Evolutionary conservation across 2,797 vertebrate species (phyloP).

Genomic region (Squalus acanthias): DNA sequence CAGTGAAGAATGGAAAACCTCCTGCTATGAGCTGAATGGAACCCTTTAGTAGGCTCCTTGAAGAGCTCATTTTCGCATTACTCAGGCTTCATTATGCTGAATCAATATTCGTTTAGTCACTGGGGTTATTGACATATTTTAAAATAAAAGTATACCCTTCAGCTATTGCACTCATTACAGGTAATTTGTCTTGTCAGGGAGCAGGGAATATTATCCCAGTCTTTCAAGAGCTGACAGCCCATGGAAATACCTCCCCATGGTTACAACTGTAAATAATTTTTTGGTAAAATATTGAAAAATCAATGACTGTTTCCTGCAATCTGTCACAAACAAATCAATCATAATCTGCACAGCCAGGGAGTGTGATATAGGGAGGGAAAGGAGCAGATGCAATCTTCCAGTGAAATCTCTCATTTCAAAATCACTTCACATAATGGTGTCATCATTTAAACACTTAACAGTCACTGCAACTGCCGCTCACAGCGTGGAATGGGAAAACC

Average conservation of each 20-base stretch:
- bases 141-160: slow-evolving; percentile 87
- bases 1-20: slow-evolving; percentile 60
- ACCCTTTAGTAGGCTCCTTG: slow-evolving; percentile 62
- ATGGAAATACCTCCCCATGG: slow-evolving; percentile 74
- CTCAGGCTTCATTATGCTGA: slow-evolving; percentile 91
- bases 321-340: slow-evolving; percentile 96
- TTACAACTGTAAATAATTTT: slow-evolving; percentile 95
- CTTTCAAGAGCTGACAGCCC: slow-evolving; percentile 71
- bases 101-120: slow-evolving; percentile 98
- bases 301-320: slow-evolving; percentile 97
- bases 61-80: slow-evolving; percentile 85
- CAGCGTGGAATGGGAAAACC: slow-evolving; percentile 55
- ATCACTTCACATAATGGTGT: slow-evolving; percentile 92
- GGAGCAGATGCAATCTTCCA: slow-evolving; percentile 78
- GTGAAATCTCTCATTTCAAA: slow-evolving; percentile 89
- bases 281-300: slow-evolving; percentile 97
- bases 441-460: slow-evolving; percentile 97
- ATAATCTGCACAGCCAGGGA: slow-evolving; percentile 75
- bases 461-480: slow-evolving; percentile 72
- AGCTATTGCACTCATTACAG: slow-evolving; percentile 81
- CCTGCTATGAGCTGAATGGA: slow-evolving; percentile 63
- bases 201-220: slow-evolving; percentile 78
- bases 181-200: slow-evolving; percentile 92
- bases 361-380: slow-evolving; percentile 63
- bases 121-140: slow-evolving; percentile 92